phyloP scores from a whole-genome alignment of 2,888 invertebrate species.

The Zonitis immaculata region DNA sequence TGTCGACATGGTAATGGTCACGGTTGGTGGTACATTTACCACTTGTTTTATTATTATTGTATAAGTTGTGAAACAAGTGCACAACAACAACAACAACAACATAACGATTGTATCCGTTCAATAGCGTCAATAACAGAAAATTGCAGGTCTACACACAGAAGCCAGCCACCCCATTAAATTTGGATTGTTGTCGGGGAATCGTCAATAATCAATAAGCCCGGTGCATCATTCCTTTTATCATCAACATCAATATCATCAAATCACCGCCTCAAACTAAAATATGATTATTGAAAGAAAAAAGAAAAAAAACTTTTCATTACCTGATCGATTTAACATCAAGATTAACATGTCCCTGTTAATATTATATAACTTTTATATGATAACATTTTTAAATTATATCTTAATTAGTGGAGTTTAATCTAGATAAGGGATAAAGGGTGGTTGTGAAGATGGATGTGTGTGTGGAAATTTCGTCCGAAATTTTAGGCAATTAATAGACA shows the following conservation, averaged over 20 bases:
- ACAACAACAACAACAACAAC: no score
- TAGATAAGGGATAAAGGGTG: constrained; percentile 7
- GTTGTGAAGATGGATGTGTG: background rate
- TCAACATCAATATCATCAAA: background rate
- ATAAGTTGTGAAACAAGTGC: background rate
- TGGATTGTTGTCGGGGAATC: background rate
- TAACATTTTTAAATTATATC: constrained; percentile 21
- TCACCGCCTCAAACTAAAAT: background rate
- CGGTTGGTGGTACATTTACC: background rate
- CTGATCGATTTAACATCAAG: constrained; percentile 13
- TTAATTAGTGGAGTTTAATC: constrained; percentile 19
- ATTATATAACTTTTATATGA: constrained; percentile 1
- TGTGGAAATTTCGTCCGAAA: background rate
- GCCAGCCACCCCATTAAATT: background rate
- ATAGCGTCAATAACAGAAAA: no score
- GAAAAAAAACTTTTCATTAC: background rate
- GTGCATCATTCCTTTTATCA: background rate
- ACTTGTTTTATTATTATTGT: background rate
- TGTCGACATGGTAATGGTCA: background rate
- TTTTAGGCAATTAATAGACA: background rate
- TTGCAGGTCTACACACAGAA: background rate
- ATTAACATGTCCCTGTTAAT: constrained; percentile 28
- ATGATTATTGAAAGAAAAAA: background rate
- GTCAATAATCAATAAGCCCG: background rate
- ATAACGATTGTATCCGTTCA: no score